Base-by-base conservation (phyloP, 2,888 invertebrate genomes). In the Steromphala cineraria region DNA sequence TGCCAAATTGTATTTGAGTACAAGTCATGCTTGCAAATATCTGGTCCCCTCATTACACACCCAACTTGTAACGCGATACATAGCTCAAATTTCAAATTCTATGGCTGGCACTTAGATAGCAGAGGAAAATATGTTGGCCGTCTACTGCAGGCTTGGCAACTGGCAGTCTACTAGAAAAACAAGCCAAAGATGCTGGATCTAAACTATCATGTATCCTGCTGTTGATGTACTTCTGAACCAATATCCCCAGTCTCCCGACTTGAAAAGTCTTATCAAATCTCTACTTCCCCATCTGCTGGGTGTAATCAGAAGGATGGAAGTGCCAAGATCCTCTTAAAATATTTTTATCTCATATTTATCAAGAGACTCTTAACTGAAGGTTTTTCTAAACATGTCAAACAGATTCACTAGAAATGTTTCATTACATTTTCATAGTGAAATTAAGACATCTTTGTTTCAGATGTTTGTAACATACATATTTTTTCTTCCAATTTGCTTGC, bases 201-300 rank as follows among this genome's bases (percentile, higher is more conserved):
- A 36, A 71, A 71, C 71, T 71, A 71, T 71, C 71, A 19, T 10
- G 36, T 71, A 40, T 71, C 71, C 31, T 19, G 31, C 31, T 40
- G 71, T 17, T 31, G 71, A 40, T 40, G 19, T 31, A 31, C 31
- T 40, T 19, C 36, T 17, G n/a, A 19, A 71, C 31, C 36, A 71
- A 71, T 36, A 71, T 71, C 71, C 40, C 31, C 19, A 71, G 71
- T 71, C 71, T 46, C 71, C n/a, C 40, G 36, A 36, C 71, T 71
- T 71, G 71, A 71, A 71, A 71, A 71, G 31, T 71, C 71, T 71
- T 71, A 71, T 71, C 71, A 71, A 71, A 40, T 71, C 19, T 19
- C 19, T 36, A 28, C 31, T 71, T 31, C 71, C 40, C 71, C 71
- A 71, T 71, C 71, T 71, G 71, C 71, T 40, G n/a, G 19, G 15